Base-by-base conservation (phyloP, 2,113 vertebrate genomes). In the Pseudolaguvia tuberculata region DNA sequence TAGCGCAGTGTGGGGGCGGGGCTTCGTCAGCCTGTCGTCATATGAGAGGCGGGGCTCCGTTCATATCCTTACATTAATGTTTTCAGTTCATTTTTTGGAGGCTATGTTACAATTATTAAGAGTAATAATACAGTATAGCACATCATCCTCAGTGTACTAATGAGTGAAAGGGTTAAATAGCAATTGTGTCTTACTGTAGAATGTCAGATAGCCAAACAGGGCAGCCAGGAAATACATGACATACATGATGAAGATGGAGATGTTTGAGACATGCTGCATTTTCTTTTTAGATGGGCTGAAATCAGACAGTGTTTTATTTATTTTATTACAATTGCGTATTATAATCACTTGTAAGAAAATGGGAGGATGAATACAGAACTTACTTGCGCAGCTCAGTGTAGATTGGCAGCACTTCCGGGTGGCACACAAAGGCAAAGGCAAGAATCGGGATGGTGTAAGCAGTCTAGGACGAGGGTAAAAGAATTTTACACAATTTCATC, bases 191-290 rank as follows among this genome's bases (percentile, higher is more conserved):
- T 92, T 91, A 99, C 97, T 94, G 0, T 95, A 95, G 87, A 99
- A 98, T 0, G 97, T 98, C 89, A 98, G 91, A 90, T 99, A 99
- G 81, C 97, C 97, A 23, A 99, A 98, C 74, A 99, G 95, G 59
- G 96, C 96, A 0, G 97, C 95, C 85, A 98, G 89, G 86, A 98
- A 97, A 89, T 98, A 99, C 96, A 99, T 99, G 83, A 86, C 82
- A 78, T 96, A 98, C 96, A 98, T 99, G 83, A 98, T 92, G 0
- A 78, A 52, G 76, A 99, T 97, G 87, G 97, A 97, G 80, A 98
- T 84, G 88, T 99, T 99, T 81, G 96, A 95, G 76, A 98, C 92
- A 21, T 89, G 91, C 83, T 98, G 96, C 97, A 98, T 99, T 86
- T 87, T 96, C 88, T 87, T 93, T 87, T 95, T 91, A 39, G 93